Evolutionary conservation across 1,140 invertebrate species (phyloP).

Genomic region (Psix sp.): DNA sequence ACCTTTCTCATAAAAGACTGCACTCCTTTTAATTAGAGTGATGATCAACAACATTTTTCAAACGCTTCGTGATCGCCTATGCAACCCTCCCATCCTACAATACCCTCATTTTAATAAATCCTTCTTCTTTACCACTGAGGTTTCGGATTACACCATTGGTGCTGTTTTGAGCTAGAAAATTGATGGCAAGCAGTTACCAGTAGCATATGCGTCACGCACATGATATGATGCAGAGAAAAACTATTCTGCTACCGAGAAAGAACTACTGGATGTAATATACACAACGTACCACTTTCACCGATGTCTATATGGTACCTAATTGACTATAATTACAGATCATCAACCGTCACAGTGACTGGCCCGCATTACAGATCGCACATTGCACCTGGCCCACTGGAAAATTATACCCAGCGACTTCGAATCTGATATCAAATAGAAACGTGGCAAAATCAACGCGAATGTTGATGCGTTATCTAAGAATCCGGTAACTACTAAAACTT

Average conservation of each 20-base stretch:
- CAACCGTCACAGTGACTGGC: not conserved
- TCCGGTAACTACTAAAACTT: too few species aligned
- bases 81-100: slow-evolving; percentile 65
- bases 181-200: slow-evolving; percentile 59
- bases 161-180: slow-evolving; percentile 65
- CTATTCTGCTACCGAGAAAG: slow-evolving; percentile 65
- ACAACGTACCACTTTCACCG: slow-evolving; percentile 70
- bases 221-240: slow-evolving; percentile 19
- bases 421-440: slow-evolving; percentile 52
- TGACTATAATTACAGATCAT: not conserved
- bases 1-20: slow-evolving; percentile 62
- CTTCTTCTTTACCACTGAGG: slow-evolving; percentile 71
- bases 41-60: slow-evolving; percentile 59
- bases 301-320: slow-evolving; percentile 62
- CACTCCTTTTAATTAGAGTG: slow-evolving; percentile 52
- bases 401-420: slow-evolving; percentile 54
- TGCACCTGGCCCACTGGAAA: slow-evolving; percentile 36
- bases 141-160: slow-evolving; percentile 65
- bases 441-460: slow-evolving; percentile 23
- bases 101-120: slow-evolving; percentile 66
- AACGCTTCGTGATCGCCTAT: slow-evolving; percentile 60
- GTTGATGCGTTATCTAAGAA: slow-evolving; percentile 39
- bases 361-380: slow-evolving; percentile 57
- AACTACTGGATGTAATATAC: slow-evolving; percentile 67
- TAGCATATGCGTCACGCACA: slow-evolving; percentile 62